Evolutionary conservation across 2,797 vertebrate genomes (phyloP).

Genomic region (Pempheris klunzingeri): DNA sequence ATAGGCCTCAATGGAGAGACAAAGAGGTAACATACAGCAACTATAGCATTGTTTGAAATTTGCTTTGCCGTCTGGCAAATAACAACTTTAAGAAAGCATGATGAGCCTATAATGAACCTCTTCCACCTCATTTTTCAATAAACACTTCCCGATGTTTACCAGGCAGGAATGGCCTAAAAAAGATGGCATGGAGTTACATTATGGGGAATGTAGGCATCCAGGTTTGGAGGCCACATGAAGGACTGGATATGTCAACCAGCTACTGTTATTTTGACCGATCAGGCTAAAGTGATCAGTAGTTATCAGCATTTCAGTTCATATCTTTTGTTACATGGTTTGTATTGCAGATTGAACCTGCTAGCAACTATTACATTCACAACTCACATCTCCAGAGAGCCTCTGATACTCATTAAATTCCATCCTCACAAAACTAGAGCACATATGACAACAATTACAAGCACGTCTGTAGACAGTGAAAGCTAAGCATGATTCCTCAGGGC

Average conservation of each 20-base stretch:
- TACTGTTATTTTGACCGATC: neutral
- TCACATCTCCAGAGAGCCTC: constrained; percentile 21
- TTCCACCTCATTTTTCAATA: too few relatives aligned
- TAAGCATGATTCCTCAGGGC: constrained; percentile 43
- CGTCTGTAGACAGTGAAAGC: constrained; percentile 30
- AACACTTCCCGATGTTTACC: too few relatives aligned
- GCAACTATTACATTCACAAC: constrained; percentile 18
- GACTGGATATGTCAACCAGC: neutral
- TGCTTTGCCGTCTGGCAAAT: too few relatives aligned
- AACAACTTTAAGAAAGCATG: too few relatives aligned
- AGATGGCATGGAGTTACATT: neutral
- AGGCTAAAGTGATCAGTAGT: neutral
- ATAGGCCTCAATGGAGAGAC: too few relatives aligned
- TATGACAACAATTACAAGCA: constrained; percentile 29
- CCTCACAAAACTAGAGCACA: constrained; percentile 37
- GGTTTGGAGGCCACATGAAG: neutral
- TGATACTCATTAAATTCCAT: constrained; percentile 37
- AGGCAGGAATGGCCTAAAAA: neutral
- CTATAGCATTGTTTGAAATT: too few relatives aligned
- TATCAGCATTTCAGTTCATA: constrained; percentile 3
- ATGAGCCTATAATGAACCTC: too few relatives aligned
- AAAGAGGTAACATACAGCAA: too few relatives aligned
- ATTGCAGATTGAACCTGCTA: neutral
- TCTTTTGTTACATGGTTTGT: neutral
- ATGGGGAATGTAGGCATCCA: neutral